phyloP scores from a whole-genome alignment of 2,888 invertebrate genomes.

The Chrysolina americana region DNA sequence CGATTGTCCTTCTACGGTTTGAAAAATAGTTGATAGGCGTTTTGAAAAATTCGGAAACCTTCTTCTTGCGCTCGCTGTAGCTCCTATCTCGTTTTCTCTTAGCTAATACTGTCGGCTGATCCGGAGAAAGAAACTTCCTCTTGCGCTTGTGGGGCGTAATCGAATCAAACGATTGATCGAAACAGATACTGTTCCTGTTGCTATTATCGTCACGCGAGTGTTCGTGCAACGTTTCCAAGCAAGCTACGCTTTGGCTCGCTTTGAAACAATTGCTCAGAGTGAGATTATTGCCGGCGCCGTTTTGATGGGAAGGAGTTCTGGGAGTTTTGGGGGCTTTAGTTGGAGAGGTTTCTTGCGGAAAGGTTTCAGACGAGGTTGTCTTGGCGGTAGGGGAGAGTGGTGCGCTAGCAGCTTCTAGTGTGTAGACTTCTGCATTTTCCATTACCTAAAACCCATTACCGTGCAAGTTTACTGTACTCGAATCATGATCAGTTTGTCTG shows the following conservation, averaged over 20 bases:
- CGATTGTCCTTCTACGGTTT: slow-evolving; percentile 65
- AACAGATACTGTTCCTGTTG: slow-evolving; percentile 54
- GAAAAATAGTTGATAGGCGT: slow-evolving; percentile 67
- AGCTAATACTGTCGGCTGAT: slow-evolving; percentile 47
- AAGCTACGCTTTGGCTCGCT: slow-evolving; percentile 44
- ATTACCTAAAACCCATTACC: slow-evolving; percentile 75
- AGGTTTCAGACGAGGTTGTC: slow-evolving; percentile 57
- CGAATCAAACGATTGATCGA: slow-evolving; percentile 56
- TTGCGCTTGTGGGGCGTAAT: slow-evolving; percentile 56
- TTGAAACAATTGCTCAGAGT: slow-evolving; percentile 42
- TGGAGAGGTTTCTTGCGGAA: slow-evolving; percentile 47
- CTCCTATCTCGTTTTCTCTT: slow-evolving; percentile 64
- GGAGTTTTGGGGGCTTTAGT: slow-evolving; percentile 39
- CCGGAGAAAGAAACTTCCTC: slow-evolving; percentile 57
- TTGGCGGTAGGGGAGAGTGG: slow-evolving; percentile 70
- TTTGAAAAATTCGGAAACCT: slow-evolving; percentile 65
- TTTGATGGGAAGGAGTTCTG: slow-evolving; percentile 47
- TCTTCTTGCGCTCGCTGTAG: slow-evolving; percentile 62
- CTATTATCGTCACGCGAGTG: slow-evolving; percentile 60
- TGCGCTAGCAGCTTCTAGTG: slow-evolving; percentile 77
- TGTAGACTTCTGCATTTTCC: slow-evolving; percentile 79
- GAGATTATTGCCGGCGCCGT: slow-evolving; percentile 41
- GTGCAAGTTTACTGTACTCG: slow-evolving; percentile 43
- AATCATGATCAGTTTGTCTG: slow-evolving; percentile 27
- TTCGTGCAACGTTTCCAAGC: slow-evolving; percentile 63